Base-by-base conservation (phyloP, 2,888 invertebrate genomes). In the Isoperla grammatica region DNA sequence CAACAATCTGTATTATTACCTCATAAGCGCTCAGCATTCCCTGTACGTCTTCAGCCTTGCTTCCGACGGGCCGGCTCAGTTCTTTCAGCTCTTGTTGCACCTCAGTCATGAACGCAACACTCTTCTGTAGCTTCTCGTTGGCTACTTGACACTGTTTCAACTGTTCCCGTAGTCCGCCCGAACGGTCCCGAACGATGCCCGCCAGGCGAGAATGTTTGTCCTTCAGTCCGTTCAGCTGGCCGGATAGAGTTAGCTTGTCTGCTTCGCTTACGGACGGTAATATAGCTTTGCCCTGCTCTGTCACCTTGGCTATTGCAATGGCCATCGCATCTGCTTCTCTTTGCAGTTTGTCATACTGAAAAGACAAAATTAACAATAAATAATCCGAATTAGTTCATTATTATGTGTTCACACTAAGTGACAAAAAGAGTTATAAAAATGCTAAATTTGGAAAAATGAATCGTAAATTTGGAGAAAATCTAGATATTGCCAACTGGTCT, bases 11-110 rank as follows among this genome's bases (percentile, higher is more conserved):
- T n/a, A n/a, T n/a, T n/a, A 57, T 55, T 60, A 72, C 71, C 69
- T 91, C 90, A 68, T 91, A 91, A 1, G 87, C 82, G 39, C 81
- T 80, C 22, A 91, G 78, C 66, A 92, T 80, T n/a, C 86, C 84
- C 71, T 92, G 88, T 0, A 95, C 94, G 72, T 95, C 95, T 70
- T 94, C 90, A 1, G 90, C 87, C 69, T 87, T 86, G 57, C 86
- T 87, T 11, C 95, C 95, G 39, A 95, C 85, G 0, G 95, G 94
- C 73, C 87, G 88, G 69, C 88, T 90, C 1, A 95, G 75, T 60
- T 88, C 86, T 65, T 90, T 87, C 13, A 95, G 74, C 71, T 92
- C 88, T 60, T 85, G 85, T 71, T 94, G 90, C n/a, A 94, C 85
- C 67, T 84, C 83, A 57, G 85, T 84, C 71, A 93, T 81, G 74